Conservation (phyloP, 2,888 invertebrate genomes). For the Trilocha varians region DNA sequence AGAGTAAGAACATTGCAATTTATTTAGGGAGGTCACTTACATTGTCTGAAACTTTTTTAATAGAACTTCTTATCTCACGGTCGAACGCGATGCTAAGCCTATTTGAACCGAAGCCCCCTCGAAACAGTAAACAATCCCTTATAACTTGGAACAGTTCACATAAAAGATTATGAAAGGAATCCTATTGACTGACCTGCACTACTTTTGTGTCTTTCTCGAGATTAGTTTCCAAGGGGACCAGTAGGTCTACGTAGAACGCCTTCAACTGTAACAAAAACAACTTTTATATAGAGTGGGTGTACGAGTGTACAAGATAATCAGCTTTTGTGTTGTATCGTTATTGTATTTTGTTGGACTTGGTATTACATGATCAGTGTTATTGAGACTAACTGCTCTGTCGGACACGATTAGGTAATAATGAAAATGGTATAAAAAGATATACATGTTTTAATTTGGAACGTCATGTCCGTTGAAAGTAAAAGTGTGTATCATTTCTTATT, state of each 20-base stretch:
- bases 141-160: conserved; percentile 29
- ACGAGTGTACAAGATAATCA: background rate
- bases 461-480: too few relatives aligned
- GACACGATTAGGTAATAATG: too few relatives aligned
- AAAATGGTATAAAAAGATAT: too few relatives aligned
- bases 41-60: conserved; percentile 42
- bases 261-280: conserved; percentile 80
- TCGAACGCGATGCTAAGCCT: conserved; percentile 33
- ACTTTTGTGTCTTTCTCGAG: conserved; percentile 95
- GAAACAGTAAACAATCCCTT: conserved; percentile 45
- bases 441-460: too few relatives aligned
- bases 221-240: conserved; percentile 94
- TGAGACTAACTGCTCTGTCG: too few relatives aligned
- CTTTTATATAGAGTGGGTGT: conserved; percentile 8
- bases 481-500: too few relatives aligned
- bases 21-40: conserved; percentile 9
- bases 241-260: conserved; percentile 93
- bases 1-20: background rate
- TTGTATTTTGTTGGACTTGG: background rate
- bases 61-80: conserved; percentile 45
- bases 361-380: too few relatives aligned
- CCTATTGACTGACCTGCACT: conserved; percentile 80
- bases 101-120: conserved; percentile 34
- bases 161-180: conserved; percentile 43
- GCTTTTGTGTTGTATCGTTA: background rate